A percentile compares a stretch with the other conserved stretches of the same genome.
These are phyloP conservation scores for Euphonia xanthogaster DNA, from an alignment of 2,797 vertebrate genomes.

Conservation along the genomic window DNA sequence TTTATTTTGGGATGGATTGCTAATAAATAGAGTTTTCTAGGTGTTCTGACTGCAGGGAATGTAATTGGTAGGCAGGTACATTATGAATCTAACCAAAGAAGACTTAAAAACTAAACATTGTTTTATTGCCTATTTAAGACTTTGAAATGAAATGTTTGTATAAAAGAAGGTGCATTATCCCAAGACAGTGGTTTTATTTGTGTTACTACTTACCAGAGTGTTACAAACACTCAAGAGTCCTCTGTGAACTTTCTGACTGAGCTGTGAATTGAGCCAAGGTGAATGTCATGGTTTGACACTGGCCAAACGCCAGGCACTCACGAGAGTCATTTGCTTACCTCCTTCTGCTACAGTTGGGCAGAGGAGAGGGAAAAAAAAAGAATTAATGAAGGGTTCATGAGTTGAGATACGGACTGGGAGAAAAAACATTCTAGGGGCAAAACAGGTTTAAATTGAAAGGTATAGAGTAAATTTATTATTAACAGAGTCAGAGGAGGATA, in stretches of 20 bases:
- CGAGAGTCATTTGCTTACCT: accelerated
- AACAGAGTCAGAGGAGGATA: neutral
- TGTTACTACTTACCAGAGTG: neutral
- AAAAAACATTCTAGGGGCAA: neutral
- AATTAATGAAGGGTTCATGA: neutral
- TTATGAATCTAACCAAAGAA: neutral
- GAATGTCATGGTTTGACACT: neutral
- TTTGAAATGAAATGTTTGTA: neutral
- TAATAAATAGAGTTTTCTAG: neutral
- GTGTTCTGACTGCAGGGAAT: neutral
- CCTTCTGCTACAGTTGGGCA: neutral
- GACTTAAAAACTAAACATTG: neutral
- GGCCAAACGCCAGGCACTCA: neutral
- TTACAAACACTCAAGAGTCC: neutral
- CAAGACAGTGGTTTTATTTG: neutral
- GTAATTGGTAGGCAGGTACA: neutral
- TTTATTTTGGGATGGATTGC: neutral
- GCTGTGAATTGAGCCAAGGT: neutral
- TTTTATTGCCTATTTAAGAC: conserved; percentile 29
- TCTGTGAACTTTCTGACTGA: neutral
- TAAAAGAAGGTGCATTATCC: neutral
- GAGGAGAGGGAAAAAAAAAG: neutral
- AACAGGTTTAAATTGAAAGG: neutral
- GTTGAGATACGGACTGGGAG: neutral
- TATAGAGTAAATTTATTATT: neutral